These are phyloP conservation scores for Pedetes capensis DNA, from an alignment of 2,113 vertebrate genomes.

Conservation along the genomic window DNA sequence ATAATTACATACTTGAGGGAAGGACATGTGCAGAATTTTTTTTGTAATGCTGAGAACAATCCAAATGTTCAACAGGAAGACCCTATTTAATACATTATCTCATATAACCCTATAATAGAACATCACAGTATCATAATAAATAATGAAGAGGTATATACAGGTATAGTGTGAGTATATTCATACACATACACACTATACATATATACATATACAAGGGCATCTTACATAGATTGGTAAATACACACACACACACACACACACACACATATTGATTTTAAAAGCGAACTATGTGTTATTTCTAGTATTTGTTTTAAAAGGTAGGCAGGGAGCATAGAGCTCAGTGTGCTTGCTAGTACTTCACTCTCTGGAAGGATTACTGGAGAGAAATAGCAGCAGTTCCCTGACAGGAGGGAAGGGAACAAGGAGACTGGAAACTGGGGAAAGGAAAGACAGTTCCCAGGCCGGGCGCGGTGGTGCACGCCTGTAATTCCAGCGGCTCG, in stretches of 20 bases:
- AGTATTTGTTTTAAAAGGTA: not conserved
- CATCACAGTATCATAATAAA: not conserved
- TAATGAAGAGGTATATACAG: not conserved
- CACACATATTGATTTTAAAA: not conserved
- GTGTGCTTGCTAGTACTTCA: fast-evolving
- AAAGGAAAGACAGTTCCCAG: not conserved
- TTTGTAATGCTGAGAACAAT: not conserved
- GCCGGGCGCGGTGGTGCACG: too few species aligned
- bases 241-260: not conserved
- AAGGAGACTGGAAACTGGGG: not conserved
- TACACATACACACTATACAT: not conserved
- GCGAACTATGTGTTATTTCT: not conserved
- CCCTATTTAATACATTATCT: not conserved
- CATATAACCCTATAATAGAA: not conserved
- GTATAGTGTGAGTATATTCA: too few species aligned
- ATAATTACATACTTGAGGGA: not conserved
- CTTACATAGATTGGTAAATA: not conserved
- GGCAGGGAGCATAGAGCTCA: not conserved
- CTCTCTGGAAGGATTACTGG: not conserved
- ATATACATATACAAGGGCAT: not conserved
- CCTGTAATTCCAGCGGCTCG: too few species aligned
- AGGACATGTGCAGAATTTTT: not conserved
- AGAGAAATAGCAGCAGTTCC: not conserved
- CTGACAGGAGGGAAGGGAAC: not conserved
- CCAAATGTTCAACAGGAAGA: not conserved